These are phyloP conservation scores for Paguma larvata DNA, from an alignment of 2,797 vertebrate genomes.

Conservation along the genomic window DNA sequence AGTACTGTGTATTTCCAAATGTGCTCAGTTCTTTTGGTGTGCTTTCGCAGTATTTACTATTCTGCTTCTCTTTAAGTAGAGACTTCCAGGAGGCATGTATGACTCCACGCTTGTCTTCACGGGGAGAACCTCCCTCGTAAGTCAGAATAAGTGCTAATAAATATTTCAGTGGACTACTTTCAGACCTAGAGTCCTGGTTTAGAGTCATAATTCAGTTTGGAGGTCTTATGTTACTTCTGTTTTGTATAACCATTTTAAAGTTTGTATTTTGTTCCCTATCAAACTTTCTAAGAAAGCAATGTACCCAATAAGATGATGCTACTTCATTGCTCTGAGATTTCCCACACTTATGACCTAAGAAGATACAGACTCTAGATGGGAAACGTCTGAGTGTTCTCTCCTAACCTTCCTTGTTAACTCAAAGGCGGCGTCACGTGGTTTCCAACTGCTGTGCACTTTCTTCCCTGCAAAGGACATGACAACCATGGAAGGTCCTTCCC, in stretches of 20 bases:
- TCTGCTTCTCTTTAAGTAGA: not conserved
- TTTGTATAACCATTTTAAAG: not conserved
- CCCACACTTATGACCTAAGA: not conserved
- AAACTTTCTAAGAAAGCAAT: not conserved
- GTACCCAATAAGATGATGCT: not conserved
- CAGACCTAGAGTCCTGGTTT: not conserved
- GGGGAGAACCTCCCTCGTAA: not conserved
- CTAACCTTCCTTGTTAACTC: not conserved
- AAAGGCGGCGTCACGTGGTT: not conserved
- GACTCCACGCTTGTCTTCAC: not conserved
- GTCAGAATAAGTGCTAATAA: not conserved
- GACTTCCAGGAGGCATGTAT: not conserved
- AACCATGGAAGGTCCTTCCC: too few relatives aligned
- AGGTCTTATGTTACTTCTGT: not conserved
- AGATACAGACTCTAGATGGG: not conserved
- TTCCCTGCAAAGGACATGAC: not conserved
- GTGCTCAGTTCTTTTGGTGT: not conserved
- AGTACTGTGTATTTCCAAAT: not conserved
- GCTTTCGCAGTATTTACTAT: not conserved
- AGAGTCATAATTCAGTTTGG: not conserved
- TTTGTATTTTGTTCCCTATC: not conserved
- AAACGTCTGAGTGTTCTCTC: not conserved
- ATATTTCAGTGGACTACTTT: not conserved
- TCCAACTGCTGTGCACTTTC: not conserved
- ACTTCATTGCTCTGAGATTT: not conserved